These are phyloP conservation scores for Sylvilagus bachmani DNA, from an alignment of 2,113 vertebrate species.

Conservation along the genomic window DNA sequence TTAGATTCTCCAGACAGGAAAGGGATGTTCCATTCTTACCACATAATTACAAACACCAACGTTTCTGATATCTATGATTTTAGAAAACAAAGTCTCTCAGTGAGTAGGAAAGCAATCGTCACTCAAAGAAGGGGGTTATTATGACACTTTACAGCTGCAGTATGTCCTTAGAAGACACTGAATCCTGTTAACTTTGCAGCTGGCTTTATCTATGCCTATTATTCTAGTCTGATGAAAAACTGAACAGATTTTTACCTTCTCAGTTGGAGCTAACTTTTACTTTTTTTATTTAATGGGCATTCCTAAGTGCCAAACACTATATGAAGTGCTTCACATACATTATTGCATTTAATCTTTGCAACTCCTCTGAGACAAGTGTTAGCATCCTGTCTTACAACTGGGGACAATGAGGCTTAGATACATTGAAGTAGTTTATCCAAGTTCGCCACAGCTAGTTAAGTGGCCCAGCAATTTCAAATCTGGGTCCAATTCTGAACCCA, in stretches of 20 bases:
- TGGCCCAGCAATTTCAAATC: neutral
- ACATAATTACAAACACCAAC: slow-evolving; percentile 29
- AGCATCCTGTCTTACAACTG: slow-evolving; percentile 43
- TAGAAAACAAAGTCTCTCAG: slow-evolving; percentile 60
- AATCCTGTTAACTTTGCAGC: slow-evolving; percentile 68
- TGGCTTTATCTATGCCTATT: slow-evolving; percentile 71
- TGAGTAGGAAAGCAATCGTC: slow-evolving; percentile 61
- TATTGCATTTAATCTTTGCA: slow-evolving; percentile 59
- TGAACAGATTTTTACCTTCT: slow-evolving; percentile 73
- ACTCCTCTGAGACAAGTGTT: neutral
- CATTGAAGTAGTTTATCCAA: neutral
- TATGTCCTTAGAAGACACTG: slow-evolving; percentile 73
- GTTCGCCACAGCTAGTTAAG: neutral
- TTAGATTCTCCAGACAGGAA: slow-evolving; percentile 21
- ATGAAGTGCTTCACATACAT: slow-evolving; percentile 7
- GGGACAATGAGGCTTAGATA: neutral
- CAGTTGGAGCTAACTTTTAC: slow-evolving; percentile 63
- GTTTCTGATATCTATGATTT: slow-evolving; percentile 59
- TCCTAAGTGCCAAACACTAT: slow-evolving; percentile 32
- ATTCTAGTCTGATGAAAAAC: slow-evolving; percentile 66
- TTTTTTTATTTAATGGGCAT: slow-evolving; percentile 62
- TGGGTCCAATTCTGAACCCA: neutral
- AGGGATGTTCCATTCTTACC: slow-evolving; percentile 13
- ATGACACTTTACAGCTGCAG: slow-evolving; percentile 70
- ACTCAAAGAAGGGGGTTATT: slow-evolving; percentile 53